These are phyloP conservation scores for Sardinella longiceps DNA, from an alignment of 2,797 vertebrate species.

Conservation along the genomic window DNA sequence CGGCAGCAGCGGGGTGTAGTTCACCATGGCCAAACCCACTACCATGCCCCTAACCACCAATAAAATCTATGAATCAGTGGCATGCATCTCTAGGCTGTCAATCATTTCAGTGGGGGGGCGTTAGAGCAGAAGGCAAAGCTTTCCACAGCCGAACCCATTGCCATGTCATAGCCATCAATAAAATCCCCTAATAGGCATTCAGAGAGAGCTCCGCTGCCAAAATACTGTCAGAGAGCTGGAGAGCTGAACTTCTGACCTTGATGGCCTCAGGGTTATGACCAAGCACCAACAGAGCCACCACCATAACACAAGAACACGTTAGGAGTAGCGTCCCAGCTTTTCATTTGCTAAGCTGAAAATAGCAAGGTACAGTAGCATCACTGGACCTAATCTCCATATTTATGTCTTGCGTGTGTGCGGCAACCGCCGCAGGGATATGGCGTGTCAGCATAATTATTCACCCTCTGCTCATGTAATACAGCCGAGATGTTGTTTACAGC, in stretches of 20 bases:
- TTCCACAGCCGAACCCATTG: background rate
- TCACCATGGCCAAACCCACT: too few relatives aligned
- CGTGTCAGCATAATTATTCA: conserved; percentile 63
- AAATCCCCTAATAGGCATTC: background rate
- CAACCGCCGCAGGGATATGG: conserved; percentile 49
- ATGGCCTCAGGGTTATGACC: background rate
- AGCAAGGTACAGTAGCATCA: background rate
- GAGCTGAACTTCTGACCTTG: background rate
- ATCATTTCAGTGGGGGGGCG: background rate
- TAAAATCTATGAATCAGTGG: background rate
- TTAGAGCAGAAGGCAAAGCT: background rate
- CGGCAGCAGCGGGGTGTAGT: background rate
- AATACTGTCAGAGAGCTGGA: background rate
- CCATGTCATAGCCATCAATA: background rate
- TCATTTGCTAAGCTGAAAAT: background rate
- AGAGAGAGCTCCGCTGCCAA: background rate
- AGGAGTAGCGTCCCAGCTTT: background rate
- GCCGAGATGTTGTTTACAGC: conserved; percentile 66
- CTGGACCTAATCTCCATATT: conserved; percentile 40
- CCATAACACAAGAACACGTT: background rate
- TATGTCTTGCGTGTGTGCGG: conserved; percentile 32
- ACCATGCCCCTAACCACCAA: background rate
- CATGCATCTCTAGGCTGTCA: background rate
- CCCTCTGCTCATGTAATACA: conserved; percentile 61
- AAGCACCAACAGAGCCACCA: background rate